Evolutionary conservation across 2,113 vertebrate species (phyloP).

Genomic region (Lipotes vexillifer): DNA sequence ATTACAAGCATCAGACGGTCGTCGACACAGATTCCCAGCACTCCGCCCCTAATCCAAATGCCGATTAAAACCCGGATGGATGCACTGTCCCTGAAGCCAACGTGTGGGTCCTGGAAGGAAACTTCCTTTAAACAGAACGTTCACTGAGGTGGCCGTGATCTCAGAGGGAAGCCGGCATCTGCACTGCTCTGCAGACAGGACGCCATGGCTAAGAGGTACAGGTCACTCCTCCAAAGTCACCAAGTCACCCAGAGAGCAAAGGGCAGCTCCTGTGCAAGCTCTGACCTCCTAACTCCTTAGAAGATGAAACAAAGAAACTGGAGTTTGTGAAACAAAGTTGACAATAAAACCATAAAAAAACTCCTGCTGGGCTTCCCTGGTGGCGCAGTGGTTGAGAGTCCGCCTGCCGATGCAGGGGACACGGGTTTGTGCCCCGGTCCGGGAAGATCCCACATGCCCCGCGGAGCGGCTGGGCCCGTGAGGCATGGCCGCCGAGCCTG

Average conservation of each 20-base stretch:
- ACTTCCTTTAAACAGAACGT: background rate
- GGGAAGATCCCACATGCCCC: no score
- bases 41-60: background rate
- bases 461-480: no score
- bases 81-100: background rate
- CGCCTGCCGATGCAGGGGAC: no score
- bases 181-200: background rate
- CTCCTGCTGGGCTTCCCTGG: no score
- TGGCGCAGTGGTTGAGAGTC: no score
- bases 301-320: background rate
- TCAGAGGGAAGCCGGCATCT: background rate
- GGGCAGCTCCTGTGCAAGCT: background rate
- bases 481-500: no score
- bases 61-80: background rate
- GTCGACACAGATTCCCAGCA: background rate
- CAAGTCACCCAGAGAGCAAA: background rate
- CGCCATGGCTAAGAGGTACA: background rate
- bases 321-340: background rate
- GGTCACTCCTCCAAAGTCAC: background rate
- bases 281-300: background rate
- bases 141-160: rapidly evolving
- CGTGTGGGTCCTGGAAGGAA: background rate
- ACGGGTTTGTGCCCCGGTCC: no score
- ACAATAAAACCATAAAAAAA: background rate
- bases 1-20: rapidly evolving